Conservation (phyloP, 2,797 vertebrate genomes). For the Sebastes jordani region DNA sequence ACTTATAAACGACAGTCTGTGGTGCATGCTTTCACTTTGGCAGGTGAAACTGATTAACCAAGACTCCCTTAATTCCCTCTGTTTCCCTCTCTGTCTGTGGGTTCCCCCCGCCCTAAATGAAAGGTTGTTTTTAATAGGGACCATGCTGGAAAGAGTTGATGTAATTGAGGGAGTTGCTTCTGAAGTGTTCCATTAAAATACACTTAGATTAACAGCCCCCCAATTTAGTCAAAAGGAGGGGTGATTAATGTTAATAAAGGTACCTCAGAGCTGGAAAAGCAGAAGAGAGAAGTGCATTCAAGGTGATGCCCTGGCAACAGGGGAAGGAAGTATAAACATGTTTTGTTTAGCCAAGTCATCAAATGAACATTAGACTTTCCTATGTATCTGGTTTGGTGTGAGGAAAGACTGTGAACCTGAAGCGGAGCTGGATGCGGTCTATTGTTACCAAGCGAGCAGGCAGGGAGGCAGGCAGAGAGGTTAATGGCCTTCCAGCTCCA, state of each 20-base stretch:
- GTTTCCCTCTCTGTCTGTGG: slow-evolving; percentile 58
- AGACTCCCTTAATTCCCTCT: slow-evolving; percentile 49
- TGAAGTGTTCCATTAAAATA: slow-evolving; percentile 78
- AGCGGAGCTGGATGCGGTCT: slow-evolving; percentile 3
- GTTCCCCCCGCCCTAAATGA: slow-evolving; percentile 49
- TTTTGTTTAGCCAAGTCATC: slow-evolving; percentile 54
- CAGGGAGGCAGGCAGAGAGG: slow-evolving; percentile 3
- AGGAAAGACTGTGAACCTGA: slow-evolving; percentile 12
- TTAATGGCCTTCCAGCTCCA: slow-evolving; percentile 39
- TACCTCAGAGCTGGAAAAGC: slow-evolving; percentile 54
- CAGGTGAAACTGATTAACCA: slow-evolving; percentile 79
- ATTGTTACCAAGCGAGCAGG: slow-evolving; percentile 27
- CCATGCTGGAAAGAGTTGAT: slow-evolving; percentile 75
- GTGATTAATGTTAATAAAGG: slow-evolving; percentile 70
- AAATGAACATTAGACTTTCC: slow-evolving; percentile 56
- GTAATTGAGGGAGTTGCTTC: slow-evolving; percentile 74
- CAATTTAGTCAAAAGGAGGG: slow-evolving; percentile 66
- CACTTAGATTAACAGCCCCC: slow-evolving; percentile 71
- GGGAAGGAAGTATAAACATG: slow-evolving; percentile 56
- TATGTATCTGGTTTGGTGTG: slow-evolving; percentile 31
- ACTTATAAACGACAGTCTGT: slow-evolving; percentile 61
- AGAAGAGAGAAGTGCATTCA: slow-evolving; percentile 58
- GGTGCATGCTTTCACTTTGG: slow-evolving; percentile 55
- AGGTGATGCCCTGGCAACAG: slow-evolving; percentile 60
- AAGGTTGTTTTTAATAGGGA: slow-evolving; percentile 77